A percentile compares a stretch with the other conserved stretches of the same genome.
phyloP scores from a whole-genome alignment of 2,797 vertebrate species.

The Coregonus sp. region DNA sequence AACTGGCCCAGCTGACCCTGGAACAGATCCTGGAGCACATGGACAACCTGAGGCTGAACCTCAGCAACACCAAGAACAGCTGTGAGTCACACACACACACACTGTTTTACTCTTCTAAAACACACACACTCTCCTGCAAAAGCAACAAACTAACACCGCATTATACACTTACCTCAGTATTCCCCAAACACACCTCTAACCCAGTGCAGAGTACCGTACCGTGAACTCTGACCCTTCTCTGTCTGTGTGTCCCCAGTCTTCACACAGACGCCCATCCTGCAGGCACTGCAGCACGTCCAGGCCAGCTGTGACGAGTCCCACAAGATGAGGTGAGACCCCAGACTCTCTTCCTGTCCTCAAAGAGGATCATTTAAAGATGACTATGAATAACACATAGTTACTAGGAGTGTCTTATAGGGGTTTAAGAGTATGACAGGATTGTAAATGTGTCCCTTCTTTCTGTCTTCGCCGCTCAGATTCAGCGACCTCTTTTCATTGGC shows the following conservation, averaged over 20 bases:
- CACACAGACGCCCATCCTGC: constrained; percentile 79
- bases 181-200: background rate
- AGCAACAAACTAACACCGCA: background rate
- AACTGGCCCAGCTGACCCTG: constrained; percentile 92
- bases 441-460: background rate
- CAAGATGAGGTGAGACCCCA: constrained; percentile 88
- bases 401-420: background rate
- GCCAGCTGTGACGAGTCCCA: constrained; percentile 95
- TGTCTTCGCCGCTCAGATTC: constrained; percentile 74
- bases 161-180: background rate
- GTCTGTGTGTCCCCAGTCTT: constrained; percentile 65
- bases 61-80: constrained; percentile 94
- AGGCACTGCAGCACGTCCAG: constrained; percentile 91
- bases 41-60: constrained; percentile 89
- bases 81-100: constrained; percentile 67
- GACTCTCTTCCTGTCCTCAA: background rate
- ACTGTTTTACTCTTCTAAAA: constrained; percentile 29
- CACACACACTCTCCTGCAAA: background rate
- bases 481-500: constrained; percentile 92
- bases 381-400: background rate
- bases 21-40: constrained; percentile 96
- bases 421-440: background rate
- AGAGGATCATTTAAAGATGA: background rate
- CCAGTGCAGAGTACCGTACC: background rate
- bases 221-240: constrained; percentile 2